Conservation (phyloP, 2,113 vertebrate genomes). For the Tretioscincus oriximinensis region DNA sequence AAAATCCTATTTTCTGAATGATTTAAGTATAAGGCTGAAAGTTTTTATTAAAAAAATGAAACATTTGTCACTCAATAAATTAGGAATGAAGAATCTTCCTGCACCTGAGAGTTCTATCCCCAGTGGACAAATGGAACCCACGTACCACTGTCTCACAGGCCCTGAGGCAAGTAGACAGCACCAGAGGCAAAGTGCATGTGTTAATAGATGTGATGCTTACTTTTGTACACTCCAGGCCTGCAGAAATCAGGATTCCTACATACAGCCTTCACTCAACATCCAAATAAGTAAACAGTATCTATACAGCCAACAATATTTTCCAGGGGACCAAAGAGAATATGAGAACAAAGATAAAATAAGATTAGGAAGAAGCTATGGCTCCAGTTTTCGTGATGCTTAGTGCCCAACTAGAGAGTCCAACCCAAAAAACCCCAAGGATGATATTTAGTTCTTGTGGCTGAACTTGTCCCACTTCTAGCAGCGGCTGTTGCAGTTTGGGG, state of each 20-base stretch:
- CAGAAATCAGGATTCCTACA: neutral
- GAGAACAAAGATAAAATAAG: too few species aligned
- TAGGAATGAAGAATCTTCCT: too few species aligned
- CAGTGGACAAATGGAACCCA: too few species aligned
- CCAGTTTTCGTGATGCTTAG: too few species aligned
- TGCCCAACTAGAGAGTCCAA: too few species aligned
- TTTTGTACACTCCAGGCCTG: neutral
- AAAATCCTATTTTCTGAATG: neutral
- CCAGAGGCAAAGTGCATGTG: neutral
- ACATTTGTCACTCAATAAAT: neutral
- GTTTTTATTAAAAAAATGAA: neutral
- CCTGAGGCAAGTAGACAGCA: neutral
- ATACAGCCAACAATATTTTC: neutral
- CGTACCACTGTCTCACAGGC: neutral
- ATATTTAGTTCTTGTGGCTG: neutral
- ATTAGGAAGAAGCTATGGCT: too few species aligned
- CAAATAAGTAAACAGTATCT: neutral
- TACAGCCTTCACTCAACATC: neutral
- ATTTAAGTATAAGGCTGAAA: conserved; percentile 5
- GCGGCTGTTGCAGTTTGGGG: too few species aligned
- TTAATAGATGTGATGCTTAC: neutral
- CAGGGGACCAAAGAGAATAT: neutral
- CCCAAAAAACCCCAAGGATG: too few species aligned
- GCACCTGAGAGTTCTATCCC: too few species aligned
- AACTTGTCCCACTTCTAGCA: neutral